Percentiles rank a stretch among this genome's conserved stretches.
These are phyloP conservation scores for Coracias cyanogaster DNA, from an alignment of 2,797 vertebrate species.

Conservation along the genomic window DNA sequence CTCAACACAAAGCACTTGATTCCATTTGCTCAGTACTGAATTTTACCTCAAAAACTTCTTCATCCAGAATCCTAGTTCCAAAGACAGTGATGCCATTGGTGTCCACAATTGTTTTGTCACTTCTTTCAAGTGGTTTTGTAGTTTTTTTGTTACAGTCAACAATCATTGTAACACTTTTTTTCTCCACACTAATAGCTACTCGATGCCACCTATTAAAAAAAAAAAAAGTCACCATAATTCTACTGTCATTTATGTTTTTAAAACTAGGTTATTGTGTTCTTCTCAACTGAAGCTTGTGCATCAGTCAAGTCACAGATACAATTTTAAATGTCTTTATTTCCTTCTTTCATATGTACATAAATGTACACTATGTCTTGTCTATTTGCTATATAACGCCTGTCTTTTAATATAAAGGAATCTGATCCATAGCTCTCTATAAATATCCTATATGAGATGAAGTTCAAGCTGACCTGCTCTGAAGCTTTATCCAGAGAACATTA, in stretches of 20 bases:
- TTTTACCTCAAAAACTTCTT: slow-evolving; percentile 95
- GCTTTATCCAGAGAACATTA: neutral
- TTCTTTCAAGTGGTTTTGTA: slow-evolving; percentile 89
- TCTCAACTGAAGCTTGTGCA: neutral
- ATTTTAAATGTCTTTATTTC: neutral
- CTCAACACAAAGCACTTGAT: neutral
- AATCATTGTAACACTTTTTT: slow-evolving; percentile 94
- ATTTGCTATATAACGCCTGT: neutral
- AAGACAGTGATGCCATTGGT: slow-evolving; percentile 93
- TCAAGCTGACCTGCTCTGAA: neutral
- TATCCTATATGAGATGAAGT: neutral
- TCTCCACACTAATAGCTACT: slow-evolving; percentile 96
- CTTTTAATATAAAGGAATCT: neutral
- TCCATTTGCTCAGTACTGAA: neutral
- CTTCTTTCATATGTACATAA: neutral
- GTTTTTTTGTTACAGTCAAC: slow-evolving; percentile 95
- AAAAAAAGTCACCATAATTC: neutral
- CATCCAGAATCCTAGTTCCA: slow-evolving; percentile 92
- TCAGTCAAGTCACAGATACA: neutral
- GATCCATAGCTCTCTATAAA: neutral
- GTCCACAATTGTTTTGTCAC: slow-evolving; percentile 85
- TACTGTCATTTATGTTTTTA: neutral
- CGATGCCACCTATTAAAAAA: slow-evolving; percentile 91
- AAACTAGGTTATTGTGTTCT: neutral
- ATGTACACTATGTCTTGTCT: neutral